These are phyloP conservation scores for Myrmecobius fasciatus DNA, from an alignment of 2,113 vertebrate species.

Conservation along the genomic window DNA sequence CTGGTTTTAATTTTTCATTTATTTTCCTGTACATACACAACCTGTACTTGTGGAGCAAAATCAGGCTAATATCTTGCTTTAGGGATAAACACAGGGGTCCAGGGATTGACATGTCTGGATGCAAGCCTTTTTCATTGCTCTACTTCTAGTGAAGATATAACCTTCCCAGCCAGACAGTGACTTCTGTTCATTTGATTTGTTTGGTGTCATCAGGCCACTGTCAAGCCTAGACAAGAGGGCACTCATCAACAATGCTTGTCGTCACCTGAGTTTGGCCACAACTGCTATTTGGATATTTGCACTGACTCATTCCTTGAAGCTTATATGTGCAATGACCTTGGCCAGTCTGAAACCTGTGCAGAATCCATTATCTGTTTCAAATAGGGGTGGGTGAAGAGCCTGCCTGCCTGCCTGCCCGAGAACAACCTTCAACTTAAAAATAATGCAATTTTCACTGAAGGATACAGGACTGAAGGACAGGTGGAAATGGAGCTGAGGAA, in stretches of 20 bases:
- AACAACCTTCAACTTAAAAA: slow-evolving; percentile 78
- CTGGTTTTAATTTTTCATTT: slow-evolving; percentile 41
- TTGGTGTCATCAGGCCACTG: slow-evolving; percentile 44
- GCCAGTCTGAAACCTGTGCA: slow-evolving; percentile 66
- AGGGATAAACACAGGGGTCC: background rate
- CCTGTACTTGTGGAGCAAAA: slow-evolving; percentile 54
- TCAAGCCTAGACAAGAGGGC: slow-evolving; percentile 67
- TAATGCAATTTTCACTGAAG: slow-evolving; percentile 58
- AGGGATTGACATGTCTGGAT: slow-evolving; percentile 33
- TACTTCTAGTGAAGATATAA: slow-evolving; percentile 64
- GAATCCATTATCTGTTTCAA: slow-evolving; percentile 74
- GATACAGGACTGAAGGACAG: slow-evolving; percentile 64
- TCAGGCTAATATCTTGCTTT: background rate
- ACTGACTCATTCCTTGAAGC: slow-evolving; percentile 66
- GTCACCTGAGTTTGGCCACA: slow-evolving; percentile 63
- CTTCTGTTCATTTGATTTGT: slow-evolving; percentile 64
- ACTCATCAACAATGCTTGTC: slow-evolving; percentile 66
- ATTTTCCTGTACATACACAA: slow-evolving; percentile 25
- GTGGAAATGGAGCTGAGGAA: slow-evolving; percentile 59
- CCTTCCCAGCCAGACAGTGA: slow-evolving; percentile 44
- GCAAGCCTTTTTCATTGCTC: slow-evolving; percentile 1
- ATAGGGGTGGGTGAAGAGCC: slow-evolving; percentile 68
- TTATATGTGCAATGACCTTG: slow-evolving; percentile 68
- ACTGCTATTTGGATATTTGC: slow-evolving; percentile 69
- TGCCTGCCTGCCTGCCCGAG: slow-evolving; percentile 59